A percentile compares a stretch with the other conserved stretches of the same genome.
These are phyloP conservation scores for Parapsyche elsis DNA, from an alignment of 1,140 invertebrate genomes.

Conservation along the genomic window DNA sequence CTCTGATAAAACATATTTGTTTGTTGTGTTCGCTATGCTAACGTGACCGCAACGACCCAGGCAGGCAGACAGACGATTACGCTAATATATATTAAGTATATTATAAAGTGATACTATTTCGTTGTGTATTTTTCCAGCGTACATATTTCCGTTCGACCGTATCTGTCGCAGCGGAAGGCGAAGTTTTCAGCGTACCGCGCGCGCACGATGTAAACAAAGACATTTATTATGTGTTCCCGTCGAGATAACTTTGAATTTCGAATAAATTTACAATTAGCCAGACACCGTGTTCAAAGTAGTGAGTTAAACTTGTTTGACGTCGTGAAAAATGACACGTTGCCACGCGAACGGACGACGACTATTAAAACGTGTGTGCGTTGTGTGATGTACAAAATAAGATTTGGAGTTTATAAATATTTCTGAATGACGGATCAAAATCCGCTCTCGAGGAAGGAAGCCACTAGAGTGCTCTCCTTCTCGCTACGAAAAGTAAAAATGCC, in stretches of 20 bases:
- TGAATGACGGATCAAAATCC: slow-evolving; percentile 1
- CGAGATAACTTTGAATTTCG: slow-evolving; percentile 13
- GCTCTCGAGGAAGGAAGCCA: background rate
- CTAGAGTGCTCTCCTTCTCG: background rate
- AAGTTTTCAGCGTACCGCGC: background rate
- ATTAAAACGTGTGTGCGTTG: background rate
- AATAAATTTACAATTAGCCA: slow-evolving; percentile 24
- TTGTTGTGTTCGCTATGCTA: too few relatives aligned
- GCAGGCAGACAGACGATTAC: too few relatives aligned
- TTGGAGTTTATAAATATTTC: background rate
- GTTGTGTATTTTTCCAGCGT: too few relatives aligned
- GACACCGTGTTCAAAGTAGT: slow-evolving; percentile 1
- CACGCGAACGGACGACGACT: background rate
- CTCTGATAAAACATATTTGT: too few relatives aligned
- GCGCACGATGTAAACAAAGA: background rate
- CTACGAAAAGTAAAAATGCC: background rate
- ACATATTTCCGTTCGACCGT: too few relatives aligned
- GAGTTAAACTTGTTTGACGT: slow-evolving; percentile 7
- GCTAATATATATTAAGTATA: too few relatives aligned
- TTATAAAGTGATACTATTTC: too few relatives aligned
- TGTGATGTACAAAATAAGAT: background rate
- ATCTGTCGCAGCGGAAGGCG: background rate
- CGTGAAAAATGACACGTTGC: slow-evolving; percentile 10
- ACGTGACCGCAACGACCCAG: too few relatives aligned
- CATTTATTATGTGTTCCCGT: slow-evolving; percentile 16